Evolutionary conservation across 2,797 vertebrate species (phyloP), one percentile per base, ranked within the genome.

Genomic region (Oophaga sylvatica): DNA sequence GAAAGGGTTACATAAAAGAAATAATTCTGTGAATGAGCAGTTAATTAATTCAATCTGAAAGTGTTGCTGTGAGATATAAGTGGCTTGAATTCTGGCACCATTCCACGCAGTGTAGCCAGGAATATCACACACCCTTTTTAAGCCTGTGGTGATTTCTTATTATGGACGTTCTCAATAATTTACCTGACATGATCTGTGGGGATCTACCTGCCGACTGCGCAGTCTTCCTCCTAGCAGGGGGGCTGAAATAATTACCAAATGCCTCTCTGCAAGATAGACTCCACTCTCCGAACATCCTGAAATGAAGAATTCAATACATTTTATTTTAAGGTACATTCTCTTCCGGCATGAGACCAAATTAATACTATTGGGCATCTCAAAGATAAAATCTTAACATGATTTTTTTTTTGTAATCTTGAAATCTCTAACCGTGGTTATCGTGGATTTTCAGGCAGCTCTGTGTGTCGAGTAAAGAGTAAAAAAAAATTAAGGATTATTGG

Each of bases 51-150:
- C 71, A 75, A 45, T 35, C 68, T 68, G 79, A 41, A 76, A 62
- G 70, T 67, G 84, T 85, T 79, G 77, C 73, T 19, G 73, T 35
- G 59, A 29, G 59, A 35, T 77, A 57, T 22, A 59, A 85, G 35
- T 31, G 84, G 35, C 75, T 63, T 20, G 17, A 73, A 83, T 76
- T 31, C 35, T 83, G 86, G 81, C 80, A 59, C 60, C 31, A 20
- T 65, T 83, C 81, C 86, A 83, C 77, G 77, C 86, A 83, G 56
- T 78, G 82, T 83, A 87, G 71, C 45, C 86, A 87, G 60, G 86
- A 87, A 83, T 83, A 67, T 87, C 48, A 59, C 77, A 62, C 80
- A 68, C 86, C 53, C 71, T 59, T 87, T 80, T 83, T 59, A 73
- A 78, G 62, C 71, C 45, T 67, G 70, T 60, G 60, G 60, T 87